Conservation (phyloP, 2,888 invertebrate genomes). For the Leptarthrus brevirostris region DNA sequence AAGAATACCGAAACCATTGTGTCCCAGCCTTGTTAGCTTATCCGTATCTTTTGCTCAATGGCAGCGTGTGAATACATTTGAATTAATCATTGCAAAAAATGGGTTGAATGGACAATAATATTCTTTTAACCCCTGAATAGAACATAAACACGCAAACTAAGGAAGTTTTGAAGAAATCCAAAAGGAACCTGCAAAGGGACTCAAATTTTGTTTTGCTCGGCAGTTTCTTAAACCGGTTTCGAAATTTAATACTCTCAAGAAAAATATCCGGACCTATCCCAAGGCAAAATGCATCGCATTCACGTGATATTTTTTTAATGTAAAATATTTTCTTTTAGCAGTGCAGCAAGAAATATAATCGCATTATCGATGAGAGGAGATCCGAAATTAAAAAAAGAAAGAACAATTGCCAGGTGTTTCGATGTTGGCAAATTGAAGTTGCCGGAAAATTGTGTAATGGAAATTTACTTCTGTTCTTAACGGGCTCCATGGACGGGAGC, state of each 20-base stretch:
- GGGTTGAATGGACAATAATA: slow-evolving; percentile 45
- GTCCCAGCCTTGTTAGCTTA: background rate
- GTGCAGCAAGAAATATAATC: slow-evolving; percentile 10
- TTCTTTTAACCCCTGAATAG: slow-evolving; percentile 45
- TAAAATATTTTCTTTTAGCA: slow-evolving; percentile 41
- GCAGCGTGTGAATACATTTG: slow-evolving; percentile 46
- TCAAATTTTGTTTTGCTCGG: slow-evolving; percentile 55
- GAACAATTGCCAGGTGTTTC: slow-evolving; percentile 44
- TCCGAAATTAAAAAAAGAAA: slow-evolving; percentile 43
- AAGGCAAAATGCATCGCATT: slow-evolving; percentile 42
- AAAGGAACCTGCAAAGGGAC: slow-evolving; percentile 51
- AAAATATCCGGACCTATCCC: slow-evolving; percentile 47
- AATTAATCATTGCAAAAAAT: slow-evolving; percentile 43
- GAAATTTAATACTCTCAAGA: slow-evolving; percentile 54
- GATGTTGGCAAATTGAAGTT: slow-evolving; percentile 40
- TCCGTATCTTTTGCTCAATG: slow-evolving; percentile 31
- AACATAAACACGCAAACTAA: slow-evolving; percentile 37
- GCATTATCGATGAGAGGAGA: slow-evolving; percentile 38
- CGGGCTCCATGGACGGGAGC: no score
- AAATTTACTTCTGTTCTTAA: slow-evolving; percentile 20
- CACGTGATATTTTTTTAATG: slow-evolving; percentile 41
- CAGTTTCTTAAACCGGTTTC: slow-evolving; percentile 57
- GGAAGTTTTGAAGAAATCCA: slow-evolving; percentile 40
- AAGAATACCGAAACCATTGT: background rate
- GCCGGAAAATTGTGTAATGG: slow-evolving; percentile 40